Evolutionary conservation across 2,113 vertebrate genomes (phyloP).

Genomic region (Pimephales promelas): DNA sequence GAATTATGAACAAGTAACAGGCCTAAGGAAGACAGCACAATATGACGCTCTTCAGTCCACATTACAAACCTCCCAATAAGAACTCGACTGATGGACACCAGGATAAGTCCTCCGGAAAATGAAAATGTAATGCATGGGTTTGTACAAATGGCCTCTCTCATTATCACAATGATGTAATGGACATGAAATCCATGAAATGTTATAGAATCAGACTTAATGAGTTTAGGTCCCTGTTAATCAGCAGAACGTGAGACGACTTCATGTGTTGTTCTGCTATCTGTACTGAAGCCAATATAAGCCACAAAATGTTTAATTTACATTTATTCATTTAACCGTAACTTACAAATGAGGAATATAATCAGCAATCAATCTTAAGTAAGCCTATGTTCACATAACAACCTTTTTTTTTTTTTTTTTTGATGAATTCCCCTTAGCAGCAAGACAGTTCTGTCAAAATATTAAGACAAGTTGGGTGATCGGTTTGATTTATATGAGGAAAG

Average conservation of each 20-base stretch:
- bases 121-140: neutral
- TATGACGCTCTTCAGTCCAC: neutral
- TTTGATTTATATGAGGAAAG: neutral
- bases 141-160: conserved; percentile 8
- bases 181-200: neutral
- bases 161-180: neutral
- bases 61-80: neutral
- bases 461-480: neutral
- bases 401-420: no score
- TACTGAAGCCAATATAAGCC: neutral
- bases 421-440: neutral
- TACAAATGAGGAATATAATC: no score
- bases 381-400: neutral
- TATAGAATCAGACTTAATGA: neutral
- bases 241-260: neutral
- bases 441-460: neutral
- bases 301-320: neutral
- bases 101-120: neutral
- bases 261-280: neutral
- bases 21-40: neutral
- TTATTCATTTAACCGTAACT: no score
- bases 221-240: neutral
- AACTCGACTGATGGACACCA: neutral
- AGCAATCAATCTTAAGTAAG: no score
- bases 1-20: conserved; percentile 2